Evolutionary conservation across 2,797 vertebrate species (phyloP).

Genomic region (Myotis planiceps): DNA sequence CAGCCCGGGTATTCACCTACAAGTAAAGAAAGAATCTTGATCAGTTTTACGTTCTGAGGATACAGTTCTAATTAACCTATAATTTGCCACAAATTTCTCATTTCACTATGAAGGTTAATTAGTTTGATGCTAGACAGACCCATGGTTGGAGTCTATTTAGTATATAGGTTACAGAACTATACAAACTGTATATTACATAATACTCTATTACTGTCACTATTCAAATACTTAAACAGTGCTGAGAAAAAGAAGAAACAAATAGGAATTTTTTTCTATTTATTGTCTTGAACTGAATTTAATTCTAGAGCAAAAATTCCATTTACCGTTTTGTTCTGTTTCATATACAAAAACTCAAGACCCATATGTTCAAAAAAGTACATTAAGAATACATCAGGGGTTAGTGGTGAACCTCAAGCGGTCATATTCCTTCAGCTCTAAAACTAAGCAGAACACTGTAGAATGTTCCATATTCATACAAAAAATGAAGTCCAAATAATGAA

Average conservation of each 20-base stretch:
- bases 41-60: conserved; percentile 84
- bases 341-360: not conserved
- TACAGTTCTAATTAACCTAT: conserved; percentile 92
- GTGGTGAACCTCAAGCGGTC: not conserved
- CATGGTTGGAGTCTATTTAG: conserved; percentile 66
- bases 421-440: not conserved
- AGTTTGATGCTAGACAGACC: conserved; percentile 86
- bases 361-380: not conserved
- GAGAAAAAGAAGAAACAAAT: not conserved
- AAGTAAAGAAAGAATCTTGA: conserved; percentile 83
- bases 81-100: conserved; percentile 88
- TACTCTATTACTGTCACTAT: not conserved
- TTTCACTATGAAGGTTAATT: conserved; percentile 91
- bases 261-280: not conserved
- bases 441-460: not conserved
- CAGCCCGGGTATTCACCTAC: conserved; percentile 96
- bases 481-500: conserved; percentile 59
- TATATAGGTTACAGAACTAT: conserved; percentile 84
- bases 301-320: not conserved
- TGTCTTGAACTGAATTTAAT: not conserved
- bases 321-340: not conserved
- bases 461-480: conserved; percentile 42
- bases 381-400: not conserved
- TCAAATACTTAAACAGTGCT: conserved; percentile 64
- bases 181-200: not conserved